Evolutionary conservation across 2,113 vertebrate species (phyloP).

Genomic region (Sinocyclocheilus grahami): DNA sequence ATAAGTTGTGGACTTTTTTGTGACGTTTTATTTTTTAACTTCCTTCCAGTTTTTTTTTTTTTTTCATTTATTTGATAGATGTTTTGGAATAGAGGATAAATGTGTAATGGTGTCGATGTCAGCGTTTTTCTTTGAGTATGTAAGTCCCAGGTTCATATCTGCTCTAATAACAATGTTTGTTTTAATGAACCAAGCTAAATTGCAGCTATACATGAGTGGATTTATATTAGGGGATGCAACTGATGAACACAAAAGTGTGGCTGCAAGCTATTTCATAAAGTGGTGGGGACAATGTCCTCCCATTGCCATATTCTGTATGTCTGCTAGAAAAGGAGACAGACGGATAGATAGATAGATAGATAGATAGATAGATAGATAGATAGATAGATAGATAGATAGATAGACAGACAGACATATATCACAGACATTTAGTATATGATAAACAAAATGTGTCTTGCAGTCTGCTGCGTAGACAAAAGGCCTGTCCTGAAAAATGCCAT

Average conservation of each 20-base stretch:
- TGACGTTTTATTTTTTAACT: not conserved
- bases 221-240: not conserved
- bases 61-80: not conserved
- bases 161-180: slow-evolving; percentile 1
- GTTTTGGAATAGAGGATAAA: not conserved
- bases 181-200: slow-evolving; percentile 4
- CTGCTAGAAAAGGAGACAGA: too few relatives aligned
- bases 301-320: not conserved
- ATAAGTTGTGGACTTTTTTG: too few relatives aligned
- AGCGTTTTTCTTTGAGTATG: not conserved
- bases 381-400: not conserved
- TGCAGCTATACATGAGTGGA: not conserved
- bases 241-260: not conserved
- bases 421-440: not conserved
- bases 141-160: not conserved
- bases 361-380: too few relatives aligned
- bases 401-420: not conserved
- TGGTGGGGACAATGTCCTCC: not conserved
- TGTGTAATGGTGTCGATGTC: not conserved
- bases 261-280: slow-evolving; percentile 4
- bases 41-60: too few relatives aligned
- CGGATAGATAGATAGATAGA: too few relatives aligned
- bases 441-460: not conserved
- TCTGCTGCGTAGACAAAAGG: not conserved
- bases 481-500: not conserved